Base-by-base conservation (phyloP, 2,797 vertebrate genomes). In the Decapterus maruadsi region DNA sequence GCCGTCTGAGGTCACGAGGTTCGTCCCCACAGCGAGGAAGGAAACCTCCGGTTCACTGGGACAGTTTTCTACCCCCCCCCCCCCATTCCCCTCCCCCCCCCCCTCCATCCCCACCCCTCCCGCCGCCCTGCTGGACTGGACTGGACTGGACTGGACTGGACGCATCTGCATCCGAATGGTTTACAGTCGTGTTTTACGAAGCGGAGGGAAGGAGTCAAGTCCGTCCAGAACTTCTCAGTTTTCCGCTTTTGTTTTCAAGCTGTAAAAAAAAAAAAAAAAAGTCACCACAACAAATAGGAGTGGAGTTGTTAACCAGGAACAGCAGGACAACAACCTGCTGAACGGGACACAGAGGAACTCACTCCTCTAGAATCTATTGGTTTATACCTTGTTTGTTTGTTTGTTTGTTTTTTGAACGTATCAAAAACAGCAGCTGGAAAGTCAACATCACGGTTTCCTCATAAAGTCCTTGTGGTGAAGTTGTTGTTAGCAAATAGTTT, bases 161-260 rank as follows among this genome's bases (percentile, higher is more conserved):
- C 2, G 1, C 45, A 11, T 51, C 45, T 31, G 53, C n/a, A 38
- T 16, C 31, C 20, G 50, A 62, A 53, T 48, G 48, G 36, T 26
- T 70, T 60, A 40, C 55, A 58, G 54, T 34, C 40, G 2, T 68
- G 56, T 45, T 45, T 45, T 26, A 54, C 60, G 56, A 45, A 67
- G 13, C 34, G 26, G 6, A 43, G 7, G 22, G 29, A 42, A 40
- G 14, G 71, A 64, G 42, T 36, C 29, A 3, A 50, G 46, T 46
- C 16, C 3, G 10, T 54, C 29, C 26, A 51, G 29, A 43, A 54
- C 19, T 29, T 55, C 19, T 54, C 11, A 36, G 29, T 16, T 48
- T 38, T 38, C 20, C 19, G 3, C 10, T 36, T 36, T 71, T 34
- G 34, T 61, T 43, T 55, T 55, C 38, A 45, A 14, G 19, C 26